phyloP scores from a whole-genome alignment of 2,888 invertebrate species.

The Eupithecia centaureata region DNA sequence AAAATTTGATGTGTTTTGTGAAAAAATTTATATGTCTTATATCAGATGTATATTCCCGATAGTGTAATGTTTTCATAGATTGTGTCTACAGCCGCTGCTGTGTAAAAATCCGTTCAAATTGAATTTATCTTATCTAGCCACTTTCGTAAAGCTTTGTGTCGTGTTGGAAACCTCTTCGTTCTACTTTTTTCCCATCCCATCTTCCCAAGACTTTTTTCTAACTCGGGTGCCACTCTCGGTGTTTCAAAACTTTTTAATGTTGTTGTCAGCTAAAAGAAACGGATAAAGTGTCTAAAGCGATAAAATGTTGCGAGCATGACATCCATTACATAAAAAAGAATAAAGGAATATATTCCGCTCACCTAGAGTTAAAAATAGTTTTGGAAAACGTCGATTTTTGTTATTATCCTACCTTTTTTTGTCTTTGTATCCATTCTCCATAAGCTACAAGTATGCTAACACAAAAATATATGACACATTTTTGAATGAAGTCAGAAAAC shows the following conservation, averaged over 20 bases:
- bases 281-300: background rate
- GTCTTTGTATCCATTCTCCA: too few species aligned
- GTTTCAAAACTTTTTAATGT: conserved; percentile 22
- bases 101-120: background rate
- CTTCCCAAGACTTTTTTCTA: conserved; percentile 38
- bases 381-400: too few species aligned
- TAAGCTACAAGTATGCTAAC: too few species aligned
- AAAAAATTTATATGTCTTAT: background rate
- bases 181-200: conserved; percentile 45
- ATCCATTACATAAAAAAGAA: background rate
- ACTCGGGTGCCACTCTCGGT: conserved; percentile 20
- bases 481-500: background rate
- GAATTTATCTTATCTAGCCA: conserved; percentile 53
- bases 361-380: too few species aligned
- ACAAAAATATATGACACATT: background rate
- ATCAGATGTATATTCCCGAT: background rate
- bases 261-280: conserved; percentile 10
- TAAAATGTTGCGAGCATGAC: background rate
- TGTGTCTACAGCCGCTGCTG: background rate
- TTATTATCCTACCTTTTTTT: too few species aligned
- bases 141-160: conserved; percentile 56
- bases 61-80: background rate
- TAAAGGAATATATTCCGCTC: background rate
- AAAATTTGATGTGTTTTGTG: background rate
- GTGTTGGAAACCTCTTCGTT: conserved; percentile 44